These are phyloP conservation scores for Collichthys lucidus DNA, from an alignment of 2,113 vertebrate genomes.

Conservation along the genomic window DNA sequence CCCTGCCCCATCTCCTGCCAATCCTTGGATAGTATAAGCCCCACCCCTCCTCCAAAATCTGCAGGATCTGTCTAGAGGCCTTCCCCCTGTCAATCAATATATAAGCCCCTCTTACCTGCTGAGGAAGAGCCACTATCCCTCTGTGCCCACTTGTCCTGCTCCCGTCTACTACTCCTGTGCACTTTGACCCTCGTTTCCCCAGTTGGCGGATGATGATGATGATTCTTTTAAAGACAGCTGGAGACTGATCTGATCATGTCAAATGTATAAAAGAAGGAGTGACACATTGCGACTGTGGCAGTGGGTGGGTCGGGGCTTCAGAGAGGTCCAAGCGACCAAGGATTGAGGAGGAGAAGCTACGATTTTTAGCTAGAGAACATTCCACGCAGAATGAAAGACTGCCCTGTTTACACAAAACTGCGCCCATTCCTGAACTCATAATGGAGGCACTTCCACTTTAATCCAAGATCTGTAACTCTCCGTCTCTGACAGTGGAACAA, in stretches of 20 bases:
- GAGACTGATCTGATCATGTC: conserved; percentile 48
- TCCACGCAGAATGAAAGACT: conserved; percentile 79
- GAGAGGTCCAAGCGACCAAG: conserved; percentile 34
- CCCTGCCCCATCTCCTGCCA: conserved; percentile 40
- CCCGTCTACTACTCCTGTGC: conserved; percentile 68
- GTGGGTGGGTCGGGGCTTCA: conserved; percentile 39
- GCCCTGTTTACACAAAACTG: conserved; percentile 82
- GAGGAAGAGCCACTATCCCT: conserved; percentile 74
- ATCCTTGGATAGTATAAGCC: conserved; percentile 65
- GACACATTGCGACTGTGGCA: conserved; percentile 38
- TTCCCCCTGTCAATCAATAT: conserved; percentile 66
- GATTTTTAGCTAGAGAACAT: conserved; percentile 76
- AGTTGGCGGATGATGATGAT: conserved; percentile 56
- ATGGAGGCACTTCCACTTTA: conserved; percentile 65
- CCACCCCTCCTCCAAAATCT: conserved; percentile 40
- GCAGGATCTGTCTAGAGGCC: conserved; percentile 50
- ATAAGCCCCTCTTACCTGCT: conserved; percentile 73
- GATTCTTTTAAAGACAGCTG: conserved; percentile 36
- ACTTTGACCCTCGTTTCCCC: conserved; percentile 73
- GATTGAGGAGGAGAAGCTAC: conserved; percentile 31
- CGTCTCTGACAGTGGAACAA: conserved; percentile 73
- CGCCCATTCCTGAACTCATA: conserved; percentile 68
- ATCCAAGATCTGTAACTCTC: conserved; percentile 60
- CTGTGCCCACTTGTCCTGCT: conserved; percentile 51
- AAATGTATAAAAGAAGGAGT: conserved; percentile 46